Conservation (phyloP, 2,797 vertebrate genomes). For the Malurus leucopterus region DNA sequence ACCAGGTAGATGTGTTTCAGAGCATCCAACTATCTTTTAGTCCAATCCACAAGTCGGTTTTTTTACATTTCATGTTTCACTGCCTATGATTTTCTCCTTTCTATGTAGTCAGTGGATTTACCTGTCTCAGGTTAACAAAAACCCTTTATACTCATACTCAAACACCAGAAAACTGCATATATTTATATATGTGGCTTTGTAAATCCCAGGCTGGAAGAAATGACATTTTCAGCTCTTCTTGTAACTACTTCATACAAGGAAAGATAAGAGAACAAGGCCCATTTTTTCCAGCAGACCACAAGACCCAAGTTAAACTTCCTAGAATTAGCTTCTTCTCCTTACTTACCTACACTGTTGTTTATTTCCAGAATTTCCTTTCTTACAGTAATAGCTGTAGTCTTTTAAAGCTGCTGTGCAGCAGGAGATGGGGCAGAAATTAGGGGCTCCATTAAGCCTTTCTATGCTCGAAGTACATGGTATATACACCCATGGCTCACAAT, state of each 20-base stretch:
- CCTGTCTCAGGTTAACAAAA: neutral
- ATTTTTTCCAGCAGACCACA: neutral
- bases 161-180: neutral
- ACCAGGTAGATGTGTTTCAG: neutral
- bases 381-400: neutral
- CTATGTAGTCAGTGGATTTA: neutral
- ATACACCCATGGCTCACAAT: neutral
- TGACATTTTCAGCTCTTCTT: neutral
- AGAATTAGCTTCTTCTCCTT: neutral
- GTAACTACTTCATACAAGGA: neutral
- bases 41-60: neutral
- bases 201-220: neutral
- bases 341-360: neutral
- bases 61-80: neutral
- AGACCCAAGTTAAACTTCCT: neutral
- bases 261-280: neutral
- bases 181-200: neutral
- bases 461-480: neutral
- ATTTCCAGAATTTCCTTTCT: neutral
- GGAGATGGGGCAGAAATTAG: neutral
- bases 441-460: neutral
- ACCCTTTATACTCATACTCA: neutral
- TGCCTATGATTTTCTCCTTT: neutral
- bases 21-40: neutral
- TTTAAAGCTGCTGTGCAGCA: neutral